Base-by-base conservation (phyloP, 2,113 vertebrate genomes). In the Neotoma lepida region DNA sequence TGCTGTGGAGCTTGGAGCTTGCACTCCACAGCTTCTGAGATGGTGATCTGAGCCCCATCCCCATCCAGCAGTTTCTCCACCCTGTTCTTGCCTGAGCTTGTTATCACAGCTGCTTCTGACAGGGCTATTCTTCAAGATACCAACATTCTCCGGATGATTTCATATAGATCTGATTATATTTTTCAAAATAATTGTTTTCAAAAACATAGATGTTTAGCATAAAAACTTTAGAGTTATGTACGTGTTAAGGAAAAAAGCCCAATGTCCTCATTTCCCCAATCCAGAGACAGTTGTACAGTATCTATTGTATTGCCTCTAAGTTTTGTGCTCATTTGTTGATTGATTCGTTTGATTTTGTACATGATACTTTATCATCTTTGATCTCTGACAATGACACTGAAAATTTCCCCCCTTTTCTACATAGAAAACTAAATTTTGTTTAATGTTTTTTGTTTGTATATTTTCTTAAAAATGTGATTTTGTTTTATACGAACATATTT, bases 311-410 rank as follows among this genome's bases (percentile, higher is more conserved):
- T 93, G 93, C 30, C 46, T 86, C 86, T 41, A 33, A 76, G 51
- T 49, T 71, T 94, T 88, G 10, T 74, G 66, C 44, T 82, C 9
- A 49, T 58, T 64, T 61, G 10, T 86, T 96, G 33, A 74, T 64
- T 91, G 58, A 35, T 64, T 81, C 17, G 12, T 94, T 91, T 95
- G 78, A 81, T 30, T 94, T 86, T 86, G 39, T 71, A 80, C 6
- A 12, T 41, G 24, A 61, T 13, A 81, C 24, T 81, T 92, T 80
- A 92, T 88, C 71, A 41, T 74, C 56, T 94, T 77, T 88, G 58
- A 77, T 74, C 26, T 81, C 71, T 93, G 63, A 68, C 63, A 86
- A 68, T 86, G 18, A 35, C 33, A 68, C 71, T 78, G 24, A 80
- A 70, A 77, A 73, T 35, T 90, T 84, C 86, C 61, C 33, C 6